Conservation (phyloP, 1,140 invertebrate species). For the Campoletis sonorensis region DNA sequence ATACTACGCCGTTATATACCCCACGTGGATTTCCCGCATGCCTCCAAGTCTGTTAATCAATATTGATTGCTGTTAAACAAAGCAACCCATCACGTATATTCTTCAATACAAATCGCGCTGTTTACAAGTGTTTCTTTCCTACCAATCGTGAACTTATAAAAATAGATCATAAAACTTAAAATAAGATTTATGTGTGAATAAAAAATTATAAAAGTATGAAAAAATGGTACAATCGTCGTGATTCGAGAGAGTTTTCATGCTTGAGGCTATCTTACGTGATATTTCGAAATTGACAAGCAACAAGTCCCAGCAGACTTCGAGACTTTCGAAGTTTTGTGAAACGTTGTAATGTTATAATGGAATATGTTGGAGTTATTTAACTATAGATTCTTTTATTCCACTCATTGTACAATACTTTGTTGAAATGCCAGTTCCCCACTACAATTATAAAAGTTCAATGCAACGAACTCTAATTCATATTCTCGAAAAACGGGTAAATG, state of each 20-base stretch:
- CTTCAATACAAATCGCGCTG: not conserved
- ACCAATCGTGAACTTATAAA: no score
- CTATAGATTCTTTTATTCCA: no score
- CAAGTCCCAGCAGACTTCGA: not conserved
- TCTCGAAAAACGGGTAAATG: no score
- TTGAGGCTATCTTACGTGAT: not conserved
- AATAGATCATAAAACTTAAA: no score
- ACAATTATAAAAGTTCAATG: no score
- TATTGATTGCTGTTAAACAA: not conserved
- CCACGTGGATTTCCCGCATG: conserved; percentile 39
- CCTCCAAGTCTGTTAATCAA: not conserved
- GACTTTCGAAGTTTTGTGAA: conserved; percentile 3
- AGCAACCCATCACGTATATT: not conserved
- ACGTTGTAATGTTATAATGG: not conserved
- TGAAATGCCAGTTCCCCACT: no score
- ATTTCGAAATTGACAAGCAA: not conserved
- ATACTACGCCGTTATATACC: conserved; percentile 23
- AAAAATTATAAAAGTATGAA: no score
- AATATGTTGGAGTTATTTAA: not conserved
- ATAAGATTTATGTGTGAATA: no score
- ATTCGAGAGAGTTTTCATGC: conserved; percentile 2
- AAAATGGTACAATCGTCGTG: not conserved
- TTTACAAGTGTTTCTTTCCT: not conserved
- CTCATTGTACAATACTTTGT: no score
- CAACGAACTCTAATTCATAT: no score